Evolutionary conservation across 1,140 invertebrate species (phyloP).

Genomic region (Stegodyphus mimosarum): DNA sequence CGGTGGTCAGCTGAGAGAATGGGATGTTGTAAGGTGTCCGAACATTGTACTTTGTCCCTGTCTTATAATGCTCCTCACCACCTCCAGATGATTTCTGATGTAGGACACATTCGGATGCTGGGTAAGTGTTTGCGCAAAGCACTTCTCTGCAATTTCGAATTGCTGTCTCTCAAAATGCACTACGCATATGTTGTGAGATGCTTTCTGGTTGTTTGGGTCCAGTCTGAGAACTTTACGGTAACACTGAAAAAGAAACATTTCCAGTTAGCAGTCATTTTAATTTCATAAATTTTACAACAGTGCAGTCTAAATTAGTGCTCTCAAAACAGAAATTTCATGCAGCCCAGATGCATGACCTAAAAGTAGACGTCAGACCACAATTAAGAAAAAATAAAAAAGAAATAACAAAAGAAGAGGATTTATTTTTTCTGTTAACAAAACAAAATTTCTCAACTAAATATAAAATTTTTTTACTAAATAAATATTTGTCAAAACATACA

Average conservation of each 20-base stretch:
- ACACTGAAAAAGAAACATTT: conserved; percentile 74
- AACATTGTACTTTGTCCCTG: conserved; percentile 5
- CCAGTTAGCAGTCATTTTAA: background rate
- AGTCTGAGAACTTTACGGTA: conserved; percentile 87
- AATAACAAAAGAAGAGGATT: background rate
- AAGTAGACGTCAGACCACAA: no score
- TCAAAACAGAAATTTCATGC: no score
- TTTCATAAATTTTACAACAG: background rate
- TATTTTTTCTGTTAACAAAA: background rate
- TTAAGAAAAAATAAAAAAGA: no score
- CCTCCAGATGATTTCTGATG: conserved; percentile 52
- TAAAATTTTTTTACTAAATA: no score
- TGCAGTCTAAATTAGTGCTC: background rate
- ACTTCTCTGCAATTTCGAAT: conserved; percentile 50
- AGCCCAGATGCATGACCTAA: no score
- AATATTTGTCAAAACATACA: no score
- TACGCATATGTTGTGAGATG: conserved; percentile 93
- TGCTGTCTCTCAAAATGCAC: conserved; percentile 73
- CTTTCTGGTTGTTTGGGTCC: conserved; percentile 92
- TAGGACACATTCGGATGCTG: conserved; percentile 52
- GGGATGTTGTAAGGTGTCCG: background rate
- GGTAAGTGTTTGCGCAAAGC: conserved; percentile 34
- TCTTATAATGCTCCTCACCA: conserved; percentile 43
- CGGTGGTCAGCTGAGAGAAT: conserved; percentile 41
- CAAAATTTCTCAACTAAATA: no score